Evolutionary conservation across 1,140 invertebrate species (phyloP).

Genomic region (Drosophila varians): DNA sequence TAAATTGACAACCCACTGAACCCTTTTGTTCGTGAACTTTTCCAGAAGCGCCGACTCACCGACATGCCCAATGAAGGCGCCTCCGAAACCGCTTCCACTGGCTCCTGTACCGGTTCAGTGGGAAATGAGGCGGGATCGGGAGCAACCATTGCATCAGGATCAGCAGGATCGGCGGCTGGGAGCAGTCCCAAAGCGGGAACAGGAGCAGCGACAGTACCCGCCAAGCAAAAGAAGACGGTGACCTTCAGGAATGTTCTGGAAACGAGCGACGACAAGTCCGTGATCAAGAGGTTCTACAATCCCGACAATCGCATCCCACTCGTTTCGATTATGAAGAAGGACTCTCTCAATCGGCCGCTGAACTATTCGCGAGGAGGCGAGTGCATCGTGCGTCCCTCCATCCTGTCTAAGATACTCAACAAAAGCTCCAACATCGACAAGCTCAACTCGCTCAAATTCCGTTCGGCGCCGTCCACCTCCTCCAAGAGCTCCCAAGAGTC

Average conservation of each 20-base stretch:
- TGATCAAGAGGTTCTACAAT: constrained; percentile 82
- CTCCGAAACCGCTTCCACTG: constrained; percentile 14
- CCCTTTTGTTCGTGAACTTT: constrained; percentile 34
- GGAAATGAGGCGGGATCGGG: constrained; percentile 4
- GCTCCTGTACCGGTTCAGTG: background rate
- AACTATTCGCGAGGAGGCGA: constrained; percentile 71
- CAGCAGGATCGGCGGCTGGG: background rate
- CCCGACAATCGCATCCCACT: constrained; percentile 75
- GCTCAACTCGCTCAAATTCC: constrained; percentile 82
- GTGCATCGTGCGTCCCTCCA: constrained; percentile 80
- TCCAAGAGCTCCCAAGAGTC: constrained; percentile 7
- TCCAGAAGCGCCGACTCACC: constrained; percentile 52
- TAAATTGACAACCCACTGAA: constrained; percentile 7
- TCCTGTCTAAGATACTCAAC: constrained; percentile 81
- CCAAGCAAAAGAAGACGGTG: constrained; percentile 81
- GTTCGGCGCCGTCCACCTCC: constrained; percentile 43
- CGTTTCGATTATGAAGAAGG: constrained; percentile 83
- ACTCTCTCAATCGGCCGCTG: constrained; percentile 69
- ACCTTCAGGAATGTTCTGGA: constrained; percentile 83
- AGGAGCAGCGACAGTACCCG: background rate
- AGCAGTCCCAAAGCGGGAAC: constrained; percentile 2
- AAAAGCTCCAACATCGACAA: constrained; percentile 83
- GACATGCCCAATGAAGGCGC: constrained; percentile 65
- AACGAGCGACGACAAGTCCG: constrained; percentile 81
- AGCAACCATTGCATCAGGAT: constrained; percentile 1